These are phyloP conservation scores for Nipponia nippon DNA, from an alignment of 2,113 vertebrate genomes.

Conservation along the genomic window DNA sequence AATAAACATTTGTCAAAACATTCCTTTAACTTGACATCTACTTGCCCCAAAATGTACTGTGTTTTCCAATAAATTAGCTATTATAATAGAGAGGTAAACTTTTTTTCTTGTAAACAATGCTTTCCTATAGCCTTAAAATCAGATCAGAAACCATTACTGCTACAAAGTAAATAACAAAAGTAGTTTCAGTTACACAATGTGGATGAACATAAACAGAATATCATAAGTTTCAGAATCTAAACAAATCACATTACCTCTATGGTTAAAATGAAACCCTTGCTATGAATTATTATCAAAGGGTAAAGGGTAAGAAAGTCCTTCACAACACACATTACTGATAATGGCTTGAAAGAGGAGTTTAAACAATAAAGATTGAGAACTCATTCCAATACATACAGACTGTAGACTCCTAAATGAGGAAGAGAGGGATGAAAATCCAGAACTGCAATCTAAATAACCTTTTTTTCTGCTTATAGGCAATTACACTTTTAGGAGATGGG, in stretches of 20 bases:
- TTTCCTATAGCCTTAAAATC: background rate
- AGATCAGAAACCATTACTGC: background rate
- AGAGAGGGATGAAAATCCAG: background rate
- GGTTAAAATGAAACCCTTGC: background rate
- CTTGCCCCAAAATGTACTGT: background rate
- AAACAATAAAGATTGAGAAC: background rate
- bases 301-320: background rate
- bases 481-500: background rate
- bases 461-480: background rate
- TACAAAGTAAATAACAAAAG: background rate
- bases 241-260: background rate
- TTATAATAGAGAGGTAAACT: background rate
- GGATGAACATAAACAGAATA: background rate
- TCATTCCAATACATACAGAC: background rate
- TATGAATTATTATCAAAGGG: background rate
- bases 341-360: background rate
- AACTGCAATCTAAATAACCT: background rate
- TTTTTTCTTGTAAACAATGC: background rate
- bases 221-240: background rate
- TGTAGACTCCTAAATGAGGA: background rate
- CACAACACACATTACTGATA: background rate
- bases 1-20: background rate
- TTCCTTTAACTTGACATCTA: background rate
- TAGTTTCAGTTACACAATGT: background rate
- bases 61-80: background rate